Evolutionary conservation across 2,113 vertebrate species (phyloP).

Genomic region (Heptranchias perlo): DNA sequence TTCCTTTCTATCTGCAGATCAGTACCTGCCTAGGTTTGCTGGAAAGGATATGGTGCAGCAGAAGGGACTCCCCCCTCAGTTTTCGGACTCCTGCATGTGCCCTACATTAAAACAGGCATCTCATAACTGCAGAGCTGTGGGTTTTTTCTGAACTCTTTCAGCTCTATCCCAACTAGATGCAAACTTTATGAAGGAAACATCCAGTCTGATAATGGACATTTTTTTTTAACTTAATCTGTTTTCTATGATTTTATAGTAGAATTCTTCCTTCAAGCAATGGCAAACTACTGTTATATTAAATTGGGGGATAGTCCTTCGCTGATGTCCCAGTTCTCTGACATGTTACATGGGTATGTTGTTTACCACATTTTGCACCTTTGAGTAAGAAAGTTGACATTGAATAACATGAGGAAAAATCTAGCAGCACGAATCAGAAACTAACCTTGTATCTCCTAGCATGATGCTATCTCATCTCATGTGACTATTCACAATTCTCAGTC

Average conservation of each 20-base stretch:
- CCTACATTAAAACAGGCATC: constrained; percentile 35
- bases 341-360: not conserved
- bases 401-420: not conserved
- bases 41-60: constrained; percentile 35
- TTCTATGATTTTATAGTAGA: not conserved
- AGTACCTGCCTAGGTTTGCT: constrained; percentile 34
- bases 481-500: not conserved
- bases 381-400: not conserved
- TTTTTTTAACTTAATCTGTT: not conserved
- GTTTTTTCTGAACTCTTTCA: not conserved
- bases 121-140: constrained; percentile 28
- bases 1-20: constrained; percentile 38
- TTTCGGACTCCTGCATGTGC: constrained; percentile 31
- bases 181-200: not conserved
- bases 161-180: not conserved
- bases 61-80: constrained; percentile 17
- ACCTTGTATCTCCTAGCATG: not conserved
- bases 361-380: not conserved
- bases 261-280: not conserved
- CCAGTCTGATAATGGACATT: too few relatives aligned
- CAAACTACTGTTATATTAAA: not conserved
- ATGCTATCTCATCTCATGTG: not conserved
- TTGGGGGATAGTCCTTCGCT: not conserved
- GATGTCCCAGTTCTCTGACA: not conserved
- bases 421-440: not conserved